A percentile compares a stretch with the other conserved stretches of the same genome.
Evolutionary conservation across 2,113 vertebrate species (phyloP).

Genomic region (Cavia aperea): DNA sequence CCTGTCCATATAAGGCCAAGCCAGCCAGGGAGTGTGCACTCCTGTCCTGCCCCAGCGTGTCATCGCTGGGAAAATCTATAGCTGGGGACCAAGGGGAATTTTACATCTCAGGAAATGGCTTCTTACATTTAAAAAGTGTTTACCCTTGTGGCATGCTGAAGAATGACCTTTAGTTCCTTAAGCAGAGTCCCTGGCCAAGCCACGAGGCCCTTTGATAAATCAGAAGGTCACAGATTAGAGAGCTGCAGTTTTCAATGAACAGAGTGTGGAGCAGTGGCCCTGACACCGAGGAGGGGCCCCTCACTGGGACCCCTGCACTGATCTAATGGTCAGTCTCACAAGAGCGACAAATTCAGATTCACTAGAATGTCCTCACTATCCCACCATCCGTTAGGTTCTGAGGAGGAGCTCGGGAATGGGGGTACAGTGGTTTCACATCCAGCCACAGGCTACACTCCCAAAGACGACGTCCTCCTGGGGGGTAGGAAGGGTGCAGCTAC

Average conservation of each 20-base stretch:
- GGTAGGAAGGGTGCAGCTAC: fast-evolving
- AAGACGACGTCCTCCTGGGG: fast-evolving
- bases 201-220: neutral
- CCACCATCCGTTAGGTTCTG: neutral
- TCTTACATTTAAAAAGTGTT: neutral
- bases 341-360: neutral
- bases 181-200: neutral
- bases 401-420: neutral
- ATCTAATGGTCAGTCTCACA: fast-evolving
- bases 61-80: neutral
- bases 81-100: neutral
- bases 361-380: no score
- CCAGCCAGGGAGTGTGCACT: neutral
- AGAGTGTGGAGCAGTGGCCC: neutral
- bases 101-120: neutral
- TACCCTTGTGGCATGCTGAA: neutral
- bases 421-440: fast-evolving
- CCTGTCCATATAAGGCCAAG: slow-evolving; percentile 28
- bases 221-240: neutral
- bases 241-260: fast-evolving
- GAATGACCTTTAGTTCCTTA: neutral
- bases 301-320: fast-evolving
- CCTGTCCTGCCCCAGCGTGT: neutral
- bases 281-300: neutral
- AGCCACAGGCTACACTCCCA: neutral